Base-by-base conservation (phyloP, 2,888 invertebrate genomes). In the Cantharis rufa region DNA sequence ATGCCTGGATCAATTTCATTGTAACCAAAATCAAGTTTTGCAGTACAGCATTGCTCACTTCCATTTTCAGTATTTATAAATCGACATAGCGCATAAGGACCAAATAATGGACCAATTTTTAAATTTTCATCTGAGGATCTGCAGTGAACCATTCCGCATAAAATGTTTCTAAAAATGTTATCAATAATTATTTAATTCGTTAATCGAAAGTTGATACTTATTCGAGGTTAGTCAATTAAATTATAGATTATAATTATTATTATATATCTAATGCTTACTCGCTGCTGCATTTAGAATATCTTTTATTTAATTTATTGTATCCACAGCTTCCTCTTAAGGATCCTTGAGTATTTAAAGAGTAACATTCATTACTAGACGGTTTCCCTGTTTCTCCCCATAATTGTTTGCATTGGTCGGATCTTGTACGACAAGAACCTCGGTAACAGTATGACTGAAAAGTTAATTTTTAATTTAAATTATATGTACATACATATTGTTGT, bases 81-180 rank as follows among this genome's bases (percentile, higher is more conserved):
- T 73, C 94, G 27, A 27, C 27, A 27, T 10, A 27, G 1, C 27
- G 10, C 9, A 10, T 10, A 10, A 27, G 10, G 9, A 27, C 27
- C 10, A 27, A 10, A 9, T 5, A 10, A 1, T 27, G 27, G 10
- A 27, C 98, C 98, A 87, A 97, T 98, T 87, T 97, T 96, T 5
- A 99, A 90, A 18, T 95, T 92, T 87, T 99, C 99, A 88, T 97
- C 98, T 77, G 96, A 90, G 86, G 98, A 98, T 9, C 93, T 93
- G 87, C 99, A 99, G 88, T 99, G 98, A 71, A 99, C 90, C 92
- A 98, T 93, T 3, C 99, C 99, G 89, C 99, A 99, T 79, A 93
- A 88, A 0, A 94, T 91, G 88, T 98, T 92, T 80, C 91, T 91
- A 10, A 27, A n/a, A 27, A 27, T 27, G 9, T 27, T 10, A 10